Evolutionary conservation across 1,140 invertebrate genomes (phyloP), one percentile per base, ranked within the genome.

Genomic region (Goniozus legneri): DNA sequence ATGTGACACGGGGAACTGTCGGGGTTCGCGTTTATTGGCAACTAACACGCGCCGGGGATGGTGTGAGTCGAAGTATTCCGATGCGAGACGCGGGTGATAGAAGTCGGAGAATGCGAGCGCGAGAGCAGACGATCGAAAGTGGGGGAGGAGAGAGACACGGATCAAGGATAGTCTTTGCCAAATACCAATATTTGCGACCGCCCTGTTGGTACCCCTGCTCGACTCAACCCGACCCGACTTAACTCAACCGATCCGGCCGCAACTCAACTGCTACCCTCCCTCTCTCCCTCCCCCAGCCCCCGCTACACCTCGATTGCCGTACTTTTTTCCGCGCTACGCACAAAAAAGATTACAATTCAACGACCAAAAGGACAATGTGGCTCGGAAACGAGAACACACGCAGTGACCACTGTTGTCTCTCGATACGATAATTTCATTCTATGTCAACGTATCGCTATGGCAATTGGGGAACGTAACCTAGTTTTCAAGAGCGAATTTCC

Each of bases 131-230:
- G 15, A 35, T 39, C 35, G 46, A 43, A 36, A 27, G 45, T 49
- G 32, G 47, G 54, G 41, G 57, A 61, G 52, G 55, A 68, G 64
- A 74, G 70, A 64, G 67, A 73, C 65, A 69, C 65, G 67, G 65
- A 70, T 76, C 70, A 65, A 66, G 72, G 73, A 71, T 75, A 73
- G 74, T 75, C 74, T 76, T 76, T 75, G 71, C 68, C 73, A 76
- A 76, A 75, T 66, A 75, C 69, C 67, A 76, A 76, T 75, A 76
- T 76, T 75, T 76, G 73, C 73, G 68, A 70, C 64, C 65, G 62
- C 69, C 69, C 72, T 71, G 71, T 71, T 67, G 71, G 73, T 73
- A 73, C 66, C 71, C 55, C 64, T 65, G 64, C 69, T 68, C 64
- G 60, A 69, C 62, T 69, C 69, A 59, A 65, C 60, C 64, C 57